Evolutionary conservation across 2,888 invertebrate genomes (phyloP).

Genomic region (Cylindroiulus punctatus): DNA sequence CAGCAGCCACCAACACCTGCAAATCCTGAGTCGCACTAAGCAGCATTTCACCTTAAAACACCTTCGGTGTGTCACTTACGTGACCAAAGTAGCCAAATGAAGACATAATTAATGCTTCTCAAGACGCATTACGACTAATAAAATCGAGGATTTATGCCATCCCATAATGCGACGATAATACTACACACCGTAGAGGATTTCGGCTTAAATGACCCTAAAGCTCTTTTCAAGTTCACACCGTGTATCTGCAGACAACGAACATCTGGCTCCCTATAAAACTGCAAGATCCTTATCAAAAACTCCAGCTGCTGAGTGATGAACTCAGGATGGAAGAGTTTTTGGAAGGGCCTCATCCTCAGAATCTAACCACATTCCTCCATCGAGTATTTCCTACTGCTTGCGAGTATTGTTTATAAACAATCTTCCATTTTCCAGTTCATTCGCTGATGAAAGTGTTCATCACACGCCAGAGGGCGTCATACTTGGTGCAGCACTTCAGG

Average conservation of each 20-base stretch:
- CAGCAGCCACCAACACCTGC: not conserved
- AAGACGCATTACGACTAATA: not conserved
- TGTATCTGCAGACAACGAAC: not conserved
- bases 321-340: not conserved
- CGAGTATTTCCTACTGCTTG: no score
- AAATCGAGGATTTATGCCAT: not conserved
- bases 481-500: not conserved
- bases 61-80: constrained; percentile 18
- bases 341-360: no score
- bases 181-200: not conserved
- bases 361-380: no score
- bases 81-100: constrained; percentile 1
- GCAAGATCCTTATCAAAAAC: not conserved
- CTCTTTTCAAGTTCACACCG: not conserved
- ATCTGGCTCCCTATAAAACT: not conserved
- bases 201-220: not conserved
- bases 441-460: no score
- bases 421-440: no score
- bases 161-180: not conserved
- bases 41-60: not conserved
- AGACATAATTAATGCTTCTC: not conserved
- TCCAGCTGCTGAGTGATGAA: not conserved
- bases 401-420: no score
- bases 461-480: no score
- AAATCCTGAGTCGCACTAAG: not conserved